Evolutionary conservation across 2,113 vertebrate genomes (phyloP).

Genomic region (Thunnus maccoyii): DNA sequence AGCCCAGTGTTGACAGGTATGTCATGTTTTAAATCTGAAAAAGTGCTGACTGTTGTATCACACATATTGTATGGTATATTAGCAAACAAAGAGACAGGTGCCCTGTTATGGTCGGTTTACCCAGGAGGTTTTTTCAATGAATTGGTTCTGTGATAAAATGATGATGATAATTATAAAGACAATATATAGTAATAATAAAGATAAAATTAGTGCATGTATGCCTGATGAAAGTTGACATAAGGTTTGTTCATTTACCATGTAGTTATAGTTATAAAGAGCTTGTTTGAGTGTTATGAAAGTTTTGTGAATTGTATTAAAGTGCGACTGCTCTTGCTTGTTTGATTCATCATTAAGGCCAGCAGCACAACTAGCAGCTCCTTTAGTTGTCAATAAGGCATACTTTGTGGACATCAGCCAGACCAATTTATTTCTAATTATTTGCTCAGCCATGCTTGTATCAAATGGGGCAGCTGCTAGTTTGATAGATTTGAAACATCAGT

Average conservation of each 20-base stretch:
- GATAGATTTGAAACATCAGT: conserved; percentile 35
- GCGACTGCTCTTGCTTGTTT: conserved; percentile 22
- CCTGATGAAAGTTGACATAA: background rate
- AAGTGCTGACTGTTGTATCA: conserved; percentile 1
- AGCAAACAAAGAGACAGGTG: background rate
- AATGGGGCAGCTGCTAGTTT: conserved; percentile 30
- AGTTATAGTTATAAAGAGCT: background rate
- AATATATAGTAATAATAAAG: conserved; percentile 1
- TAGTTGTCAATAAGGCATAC: conserved; percentile 52
- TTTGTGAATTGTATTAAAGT: conserved; percentile 17
- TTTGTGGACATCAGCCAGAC: conserved; percentile 43
- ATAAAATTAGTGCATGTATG: background rate
- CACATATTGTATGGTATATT: background rate
- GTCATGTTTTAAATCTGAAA: background rate
- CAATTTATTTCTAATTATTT: conserved; percentile 65
- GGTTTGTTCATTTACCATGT: background rate
- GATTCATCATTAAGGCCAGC: conserved; percentile 16
- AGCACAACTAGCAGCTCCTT: conserved; percentile 29
- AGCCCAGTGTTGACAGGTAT: no score
- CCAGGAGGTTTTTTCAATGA: background rate
- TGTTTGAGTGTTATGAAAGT: background rate
- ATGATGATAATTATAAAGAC: background rate
- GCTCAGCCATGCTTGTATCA: conserved; percentile 40
- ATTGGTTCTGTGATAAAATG: background rate
- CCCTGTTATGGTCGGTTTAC: conserved; percentile 2